phyloP scores from a whole-genome alignment of 2,888 invertebrate species.

The Pomacea canaliculata region DNA sequence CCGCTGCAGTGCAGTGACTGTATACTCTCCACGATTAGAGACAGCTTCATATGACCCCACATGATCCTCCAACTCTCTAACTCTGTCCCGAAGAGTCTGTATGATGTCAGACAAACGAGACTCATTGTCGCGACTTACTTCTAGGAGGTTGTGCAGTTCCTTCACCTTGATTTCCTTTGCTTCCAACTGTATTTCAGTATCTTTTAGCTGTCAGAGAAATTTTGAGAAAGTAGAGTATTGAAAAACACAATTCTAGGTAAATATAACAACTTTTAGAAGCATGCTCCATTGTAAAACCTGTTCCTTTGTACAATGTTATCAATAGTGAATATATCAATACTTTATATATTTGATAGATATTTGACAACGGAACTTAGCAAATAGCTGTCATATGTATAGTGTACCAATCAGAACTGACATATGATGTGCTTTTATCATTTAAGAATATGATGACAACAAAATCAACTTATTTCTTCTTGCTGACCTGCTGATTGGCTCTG shows the following conservation, averaged over 20 bases:
- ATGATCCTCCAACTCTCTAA: slow-evolving; percentile 61
- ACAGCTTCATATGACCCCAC: slow-evolving; percentile 60
- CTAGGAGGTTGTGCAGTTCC: slow-evolving; percentile 58
- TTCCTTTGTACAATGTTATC: too few species aligned
- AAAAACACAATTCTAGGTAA: not conserved
- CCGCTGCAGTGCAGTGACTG: slow-evolving; percentile 62
- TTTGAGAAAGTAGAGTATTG: not conserved
- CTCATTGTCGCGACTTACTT: slow-evolving; percentile 63
- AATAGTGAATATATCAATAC: too few species aligned
- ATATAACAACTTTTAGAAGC: too few species aligned
- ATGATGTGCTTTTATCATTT: too few species aligned
- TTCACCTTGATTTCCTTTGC: slow-evolving; percentile 63
- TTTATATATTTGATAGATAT: too few species aligned
- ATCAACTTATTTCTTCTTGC: not conserved
- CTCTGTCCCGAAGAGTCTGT: slow-evolving; percentile 54
- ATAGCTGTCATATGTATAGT: too few species aligned
- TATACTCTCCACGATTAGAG: slow-evolving; percentile 62
- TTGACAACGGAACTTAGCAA: too few species aligned
- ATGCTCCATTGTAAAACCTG: too few species aligned
- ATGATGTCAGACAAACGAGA: slow-evolving; percentile 51
- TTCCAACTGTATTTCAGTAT: slow-evolving; percentile 46
- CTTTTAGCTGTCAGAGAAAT: slow-evolving; percentile 17
- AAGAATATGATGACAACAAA: too few species aligned
- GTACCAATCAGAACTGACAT: too few species aligned
- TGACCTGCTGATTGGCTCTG: slow-evolving; percentile 59